Evolutionary conservation across 1,140 invertebrate species (phyloP).

Genomic region (Thaumatotibia leucotreta): DNA sequence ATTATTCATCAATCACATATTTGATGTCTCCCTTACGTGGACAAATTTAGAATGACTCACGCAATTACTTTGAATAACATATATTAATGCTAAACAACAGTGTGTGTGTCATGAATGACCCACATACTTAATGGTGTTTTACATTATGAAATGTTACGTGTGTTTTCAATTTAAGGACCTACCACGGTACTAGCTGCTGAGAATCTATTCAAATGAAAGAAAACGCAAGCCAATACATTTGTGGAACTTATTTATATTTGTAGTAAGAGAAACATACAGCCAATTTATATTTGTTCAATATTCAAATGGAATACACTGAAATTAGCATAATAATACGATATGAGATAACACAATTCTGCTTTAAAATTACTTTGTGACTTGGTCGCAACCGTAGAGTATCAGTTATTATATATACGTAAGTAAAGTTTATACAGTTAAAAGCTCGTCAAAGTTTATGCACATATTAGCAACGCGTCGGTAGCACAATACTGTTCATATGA

Average conservation of each 20-base stretch:
- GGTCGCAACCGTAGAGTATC: neutral
- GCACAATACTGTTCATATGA: neutral
- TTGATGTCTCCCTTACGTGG: too few relatives aligned
- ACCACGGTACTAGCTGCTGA: too few relatives aligned
- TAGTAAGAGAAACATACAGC: too few relatives aligned
- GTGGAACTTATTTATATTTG: too few relatives aligned
- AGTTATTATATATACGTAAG: neutral
- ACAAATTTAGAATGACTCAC: neutral
- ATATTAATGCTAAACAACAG: too few relatives aligned
- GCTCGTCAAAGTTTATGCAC: neutral
- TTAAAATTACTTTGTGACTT: neutral
- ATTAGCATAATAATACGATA: neutral
- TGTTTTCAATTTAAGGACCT: too few relatives aligned
- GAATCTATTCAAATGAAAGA: too few relatives aligned
- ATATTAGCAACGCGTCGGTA: neutral
- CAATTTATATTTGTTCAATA: neutral
- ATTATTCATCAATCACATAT: neutral
- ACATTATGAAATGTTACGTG: too few relatives aligned
- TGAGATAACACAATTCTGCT: neutral
- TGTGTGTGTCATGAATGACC: too few relatives aligned
- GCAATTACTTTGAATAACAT: neutral
- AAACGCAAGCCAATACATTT: too few relatives aligned
- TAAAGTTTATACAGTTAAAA: neutral
- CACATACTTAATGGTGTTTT: too few relatives aligned
- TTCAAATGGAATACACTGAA: neutral